Conservation (phyloP, 2,113 vertebrate species). For the Austrofundulus limnaeus region DNA sequence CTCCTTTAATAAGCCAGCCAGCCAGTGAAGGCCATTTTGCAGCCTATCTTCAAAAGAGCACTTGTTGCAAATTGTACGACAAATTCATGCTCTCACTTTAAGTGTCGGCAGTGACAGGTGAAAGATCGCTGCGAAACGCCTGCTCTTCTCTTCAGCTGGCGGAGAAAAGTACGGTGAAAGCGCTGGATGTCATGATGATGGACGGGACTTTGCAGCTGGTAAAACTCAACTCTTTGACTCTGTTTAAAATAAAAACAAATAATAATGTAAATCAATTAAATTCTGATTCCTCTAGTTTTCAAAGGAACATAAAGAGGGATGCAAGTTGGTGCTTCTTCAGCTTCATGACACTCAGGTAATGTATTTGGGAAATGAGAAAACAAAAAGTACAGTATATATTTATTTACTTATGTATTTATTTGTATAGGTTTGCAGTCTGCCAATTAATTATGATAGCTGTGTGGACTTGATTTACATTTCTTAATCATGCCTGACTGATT, state of each 20-base stretch:
- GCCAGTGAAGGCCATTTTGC: neutral
- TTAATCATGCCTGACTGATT: too few species aligned
- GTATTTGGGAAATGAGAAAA: too few species aligned
- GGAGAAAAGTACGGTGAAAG: neutral
- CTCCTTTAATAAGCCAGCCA: conserved; percentile 30
- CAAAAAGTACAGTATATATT: too few species aligned
- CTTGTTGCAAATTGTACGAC: conserved; percentile 10
- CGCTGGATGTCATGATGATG: neutral
- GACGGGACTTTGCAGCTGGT: neutral
- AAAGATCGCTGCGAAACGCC: neutral
- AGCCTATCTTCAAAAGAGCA: neutral
- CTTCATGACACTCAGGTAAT: neutral
- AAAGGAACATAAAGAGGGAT: neutral
- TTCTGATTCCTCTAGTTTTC: neutral
- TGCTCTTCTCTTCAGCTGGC: neutral
- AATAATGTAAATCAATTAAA: neutral
- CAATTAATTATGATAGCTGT: neutral
- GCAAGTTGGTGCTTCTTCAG: neutral
- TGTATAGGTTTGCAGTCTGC: conserved; percentile 20
- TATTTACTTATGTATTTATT: neutral
- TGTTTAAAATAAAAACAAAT: neutral
- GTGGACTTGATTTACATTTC: too few species aligned
- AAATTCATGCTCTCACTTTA: neutral
- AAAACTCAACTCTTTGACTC: neutral
- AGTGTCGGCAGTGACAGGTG: neutral